A percentile compares a stretch with the other conserved stretches of the same genome.
phyloP scores from a whole-genome alignment of 2,113 vertebrate genomes.

The Tyto alba region DNA sequence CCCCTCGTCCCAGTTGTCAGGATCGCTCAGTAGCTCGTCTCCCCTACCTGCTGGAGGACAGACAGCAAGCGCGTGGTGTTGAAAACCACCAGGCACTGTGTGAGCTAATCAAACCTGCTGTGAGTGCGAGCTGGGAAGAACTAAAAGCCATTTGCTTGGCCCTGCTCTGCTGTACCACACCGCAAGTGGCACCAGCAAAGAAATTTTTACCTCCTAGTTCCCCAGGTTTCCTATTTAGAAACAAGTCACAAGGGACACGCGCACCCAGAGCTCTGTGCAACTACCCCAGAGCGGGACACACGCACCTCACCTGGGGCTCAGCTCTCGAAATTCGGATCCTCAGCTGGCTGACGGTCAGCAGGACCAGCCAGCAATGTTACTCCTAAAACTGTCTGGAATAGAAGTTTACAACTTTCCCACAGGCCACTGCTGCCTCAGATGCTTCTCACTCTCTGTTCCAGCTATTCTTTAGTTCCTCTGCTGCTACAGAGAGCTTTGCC shows the following conservation, averaged over 20 bases:
- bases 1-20: neutral
- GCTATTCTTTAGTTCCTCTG: neutral
- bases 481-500: neutral
- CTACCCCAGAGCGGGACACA: rapidly evolving
- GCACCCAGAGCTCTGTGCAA: rapidly evolving
- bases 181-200: rapidly evolving
- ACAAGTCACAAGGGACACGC: neutral
- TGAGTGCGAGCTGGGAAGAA: rapidly evolving
- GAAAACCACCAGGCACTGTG: rapidly evolving
- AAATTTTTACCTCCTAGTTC: neutral
- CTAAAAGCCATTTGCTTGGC: neutral
- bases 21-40: neutral
- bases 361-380: neutral
- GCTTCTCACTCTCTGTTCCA: neutral
- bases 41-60: neutral
- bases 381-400: neutral
- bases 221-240: neutral
- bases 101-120: neutral
- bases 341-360: neutral
- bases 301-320: neutral
- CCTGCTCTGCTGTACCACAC: neutral
- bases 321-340: neutral
- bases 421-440: neutral
- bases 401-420: neutral
- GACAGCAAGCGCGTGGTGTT: rapidly evolving